Evolutionary conservation across 2,888 invertebrate species (phyloP).

Genomic region (Teinopalpus imperialis): DNA sequence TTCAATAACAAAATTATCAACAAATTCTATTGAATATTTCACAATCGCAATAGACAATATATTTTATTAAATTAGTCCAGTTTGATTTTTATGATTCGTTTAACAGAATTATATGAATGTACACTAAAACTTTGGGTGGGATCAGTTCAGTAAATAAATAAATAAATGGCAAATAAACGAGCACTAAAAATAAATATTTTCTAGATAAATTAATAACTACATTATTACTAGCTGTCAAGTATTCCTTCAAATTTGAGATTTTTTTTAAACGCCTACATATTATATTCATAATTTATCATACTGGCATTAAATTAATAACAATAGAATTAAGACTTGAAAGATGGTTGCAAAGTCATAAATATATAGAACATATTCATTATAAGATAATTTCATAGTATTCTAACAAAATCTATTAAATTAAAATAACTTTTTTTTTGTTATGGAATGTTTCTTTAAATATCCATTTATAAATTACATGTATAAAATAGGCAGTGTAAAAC

Average conservation of each 20-base stretch:
- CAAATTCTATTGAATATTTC: slow-evolving; percentile 26
- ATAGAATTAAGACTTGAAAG: too few relatives aligned
- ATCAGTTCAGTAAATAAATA: slow-evolving; percentile 11
- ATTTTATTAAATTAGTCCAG: background rate
- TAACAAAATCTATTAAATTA: too few relatives aligned
- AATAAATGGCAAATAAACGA: slow-evolving; percentile 27
- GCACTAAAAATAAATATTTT: slow-evolving; percentile 9
- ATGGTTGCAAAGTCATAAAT: too few relatives aligned
- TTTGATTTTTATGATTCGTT: too few relatives aligned
- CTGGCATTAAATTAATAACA: background rate
- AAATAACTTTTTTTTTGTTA: too few relatives aligned
- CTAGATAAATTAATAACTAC: slow-evolving; percentile 5
- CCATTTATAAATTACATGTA: too few relatives aligned
- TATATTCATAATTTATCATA: too few relatives aligned
- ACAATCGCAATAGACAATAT: slow-evolving; percentile 24
- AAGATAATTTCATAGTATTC: too few relatives aligned
- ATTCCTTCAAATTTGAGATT: background rate
- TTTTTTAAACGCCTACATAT: background rate
- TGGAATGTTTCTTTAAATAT: too few relatives aligned
- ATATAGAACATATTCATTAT: too few relatives aligned
- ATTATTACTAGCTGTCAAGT: slow-evolving; percentile 16
- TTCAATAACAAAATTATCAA: slow-evolving; percentile 35
- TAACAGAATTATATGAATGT: background rate
- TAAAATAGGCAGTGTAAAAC: too few relatives aligned
- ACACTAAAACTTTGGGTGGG: slow-evolving; percentile 16